Conservation (phyloP, 1,140 invertebrate species). For the Rhizoglyphus robini region DNA sequence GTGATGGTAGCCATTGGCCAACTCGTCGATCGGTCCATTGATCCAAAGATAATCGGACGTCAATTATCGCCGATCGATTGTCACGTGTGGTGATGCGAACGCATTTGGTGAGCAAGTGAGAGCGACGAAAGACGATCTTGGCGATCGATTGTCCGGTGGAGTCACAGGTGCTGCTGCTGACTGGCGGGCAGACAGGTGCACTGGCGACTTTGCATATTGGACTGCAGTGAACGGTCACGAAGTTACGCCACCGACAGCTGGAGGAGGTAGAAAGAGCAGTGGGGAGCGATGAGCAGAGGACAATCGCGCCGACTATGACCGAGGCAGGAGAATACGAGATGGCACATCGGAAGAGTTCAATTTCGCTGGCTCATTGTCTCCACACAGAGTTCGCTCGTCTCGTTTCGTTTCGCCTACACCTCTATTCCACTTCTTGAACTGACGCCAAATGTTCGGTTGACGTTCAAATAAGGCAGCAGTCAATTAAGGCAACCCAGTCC, state of each 20-base stretch:
- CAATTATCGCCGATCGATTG: neutral
- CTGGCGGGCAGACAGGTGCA: neutral
- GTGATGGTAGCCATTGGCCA: neutral
- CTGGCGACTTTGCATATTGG: conserved; percentile 2
- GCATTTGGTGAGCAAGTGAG: neutral
- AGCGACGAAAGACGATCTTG: too few species aligned
- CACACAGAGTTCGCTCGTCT: neutral
- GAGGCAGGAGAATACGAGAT: neutral
- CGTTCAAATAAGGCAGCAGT: too few species aligned
- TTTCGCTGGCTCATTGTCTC: neutral
- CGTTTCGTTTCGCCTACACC: neutral
- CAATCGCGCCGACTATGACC: neutral
- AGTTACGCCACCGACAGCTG: neutral
- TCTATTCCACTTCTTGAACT: neutral
- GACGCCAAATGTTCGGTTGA: too few species aligned
- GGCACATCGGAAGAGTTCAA: neutral
- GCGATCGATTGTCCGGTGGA: neutral
- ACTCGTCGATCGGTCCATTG: neutral
- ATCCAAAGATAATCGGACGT: too few species aligned
- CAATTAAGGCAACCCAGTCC: too few species aligned
- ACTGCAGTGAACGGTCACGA: neutral
- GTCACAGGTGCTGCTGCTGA: neutral
- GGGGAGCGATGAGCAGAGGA: neutral
- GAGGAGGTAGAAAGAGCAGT: too few species aligned
- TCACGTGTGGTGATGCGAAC: neutral